Conservation (phyloP, 2,113 vertebrate species). For the Hyperopisus bebe region DNA sequence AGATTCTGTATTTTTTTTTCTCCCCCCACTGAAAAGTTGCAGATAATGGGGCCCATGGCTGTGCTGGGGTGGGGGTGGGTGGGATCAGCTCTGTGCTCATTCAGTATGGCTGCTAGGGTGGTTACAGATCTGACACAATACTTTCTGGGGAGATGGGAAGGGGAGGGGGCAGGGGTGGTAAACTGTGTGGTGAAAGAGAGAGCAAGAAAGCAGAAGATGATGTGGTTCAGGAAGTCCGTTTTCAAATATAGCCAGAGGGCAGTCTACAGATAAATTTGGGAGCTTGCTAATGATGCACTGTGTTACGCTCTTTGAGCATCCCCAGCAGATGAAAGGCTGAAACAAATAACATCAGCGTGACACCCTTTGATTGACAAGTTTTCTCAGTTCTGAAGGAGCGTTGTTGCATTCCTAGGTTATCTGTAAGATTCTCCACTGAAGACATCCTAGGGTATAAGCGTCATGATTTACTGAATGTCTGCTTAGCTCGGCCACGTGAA, state of each 20-base stretch:
- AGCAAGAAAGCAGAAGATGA: constrained; percentile 35
- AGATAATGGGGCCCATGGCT: not conserved
- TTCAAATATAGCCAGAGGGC: constrained; percentile 38
- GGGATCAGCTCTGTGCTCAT: not conserved
- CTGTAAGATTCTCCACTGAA: not conserved
- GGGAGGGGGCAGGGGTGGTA: constrained; percentile 11
- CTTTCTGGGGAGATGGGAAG: not conserved
- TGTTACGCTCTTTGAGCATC: not conserved
- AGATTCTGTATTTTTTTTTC: not conserved
- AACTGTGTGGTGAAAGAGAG: not conserved
- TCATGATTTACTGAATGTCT: not conserved
- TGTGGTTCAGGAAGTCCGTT: constrained; percentile 44
- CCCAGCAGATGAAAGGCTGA: constrained; percentile 7
- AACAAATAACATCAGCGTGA: no score
- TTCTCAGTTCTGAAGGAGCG: not conserved
- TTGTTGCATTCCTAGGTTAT: not conserved
- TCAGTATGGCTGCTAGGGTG: not conserved
- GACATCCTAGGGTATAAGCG: not conserved
- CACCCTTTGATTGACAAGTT: not conserved
- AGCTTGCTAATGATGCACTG: not conserved
- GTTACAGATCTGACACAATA: not conserved
- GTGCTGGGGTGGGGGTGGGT: not conserved
- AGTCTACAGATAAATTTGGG: constrained; percentile 36
- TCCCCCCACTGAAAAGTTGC: not conserved
- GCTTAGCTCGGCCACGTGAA: not conserved